Conservation (phyloP, 2,797 vertebrate species). For the Parauchenoglanis punctatus region DNA sequence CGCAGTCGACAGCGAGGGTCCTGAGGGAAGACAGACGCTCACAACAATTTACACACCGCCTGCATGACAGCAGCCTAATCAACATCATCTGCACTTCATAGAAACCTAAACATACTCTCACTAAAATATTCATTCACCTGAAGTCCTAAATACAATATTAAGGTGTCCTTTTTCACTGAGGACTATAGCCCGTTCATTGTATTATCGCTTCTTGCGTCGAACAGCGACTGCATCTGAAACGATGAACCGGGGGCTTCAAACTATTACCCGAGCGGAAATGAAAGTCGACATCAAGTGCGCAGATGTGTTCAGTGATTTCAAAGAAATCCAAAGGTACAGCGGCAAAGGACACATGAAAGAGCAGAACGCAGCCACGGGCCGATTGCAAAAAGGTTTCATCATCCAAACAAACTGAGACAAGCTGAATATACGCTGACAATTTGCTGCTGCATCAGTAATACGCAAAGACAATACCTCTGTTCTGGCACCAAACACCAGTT, state of each 20-base stretch:
- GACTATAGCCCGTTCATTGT: constrained; percentile 15
- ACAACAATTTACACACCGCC: constrained; percentile 48
- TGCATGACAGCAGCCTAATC: constrained; percentile 43
- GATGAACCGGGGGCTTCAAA: constrained; percentile 44
- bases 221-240: constrained; percentile 8
- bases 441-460: constrained; percentile 59
- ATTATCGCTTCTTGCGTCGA: constrained; percentile 12
- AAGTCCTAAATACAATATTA: constrained; percentile 10
- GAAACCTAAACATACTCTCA: constrained; percentile 21
- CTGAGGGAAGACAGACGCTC: constrained; percentile 43
- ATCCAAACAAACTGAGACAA: constrained; percentile 65
- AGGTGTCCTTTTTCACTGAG: constrained; percentile 4
- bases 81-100: constrained; percentile 48
- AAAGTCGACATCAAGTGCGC: constrained; percentile 50
- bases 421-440: constrained; percentile 58
- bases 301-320: constrained; percentile 55
- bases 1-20: constrained; percentile 41
- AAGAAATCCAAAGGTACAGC: constrained; percentile 57
- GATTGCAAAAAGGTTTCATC: constrained; percentile 70
- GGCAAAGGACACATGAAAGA: constrained; percentile 62
- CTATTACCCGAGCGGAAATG: constrained; percentile 48
- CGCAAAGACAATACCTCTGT: constrained; percentile 58
- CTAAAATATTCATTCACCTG: not conserved
- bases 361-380: constrained; percentile 51
- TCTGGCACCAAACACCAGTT: constrained; percentile 54